phyloP scores from a whole-genome alignment of 2,797 vertebrate species.

The Morelia viridis region DNA sequence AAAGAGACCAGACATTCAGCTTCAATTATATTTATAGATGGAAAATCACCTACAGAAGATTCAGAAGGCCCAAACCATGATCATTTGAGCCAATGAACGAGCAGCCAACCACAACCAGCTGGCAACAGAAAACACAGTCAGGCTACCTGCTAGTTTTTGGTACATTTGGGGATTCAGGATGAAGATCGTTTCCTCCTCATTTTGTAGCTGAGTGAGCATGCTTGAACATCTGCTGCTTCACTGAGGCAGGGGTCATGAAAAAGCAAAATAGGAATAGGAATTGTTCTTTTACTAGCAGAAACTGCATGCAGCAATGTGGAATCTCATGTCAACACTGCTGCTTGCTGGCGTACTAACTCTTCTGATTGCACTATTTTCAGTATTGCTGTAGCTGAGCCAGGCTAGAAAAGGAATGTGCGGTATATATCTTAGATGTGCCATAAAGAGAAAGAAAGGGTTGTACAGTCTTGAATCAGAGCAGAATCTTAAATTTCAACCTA shows the following conservation, averaged over 20 bases:
- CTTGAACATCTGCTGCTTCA: not conserved
- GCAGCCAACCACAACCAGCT: not conserved
- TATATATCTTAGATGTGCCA: not conserved
- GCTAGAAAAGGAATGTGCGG: not conserved
- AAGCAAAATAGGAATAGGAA: not conserved
- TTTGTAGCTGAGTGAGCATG: not conserved
- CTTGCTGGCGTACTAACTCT: not conserved
- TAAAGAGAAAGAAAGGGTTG: not conserved
- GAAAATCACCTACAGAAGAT: not conserved
- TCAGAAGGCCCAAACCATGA: not conserved
- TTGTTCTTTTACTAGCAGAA: conserved; percentile 2
- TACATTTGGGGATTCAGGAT: conserved; percentile 1
- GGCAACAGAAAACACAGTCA: not conserved
- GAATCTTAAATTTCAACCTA: not conserved
- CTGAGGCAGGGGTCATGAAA: not conserved
- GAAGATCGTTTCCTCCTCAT: not conserved
- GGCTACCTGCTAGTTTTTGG: conserved; percentile 5
- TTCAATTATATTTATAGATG: conserved; percentile 8
- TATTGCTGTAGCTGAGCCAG: too few species aligned
- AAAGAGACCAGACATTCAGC: not conserved
- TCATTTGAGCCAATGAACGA: conserved; percentile 6
- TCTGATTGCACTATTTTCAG: not conserved
- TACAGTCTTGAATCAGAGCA: not conserved
- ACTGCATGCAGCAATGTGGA: not conserved
- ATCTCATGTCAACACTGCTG: not conserved